Evolutionary conservation across 1,140 invertebrate genomes (phyloP).

Genomic region (Cyphomyrmex costatus): DNA sequence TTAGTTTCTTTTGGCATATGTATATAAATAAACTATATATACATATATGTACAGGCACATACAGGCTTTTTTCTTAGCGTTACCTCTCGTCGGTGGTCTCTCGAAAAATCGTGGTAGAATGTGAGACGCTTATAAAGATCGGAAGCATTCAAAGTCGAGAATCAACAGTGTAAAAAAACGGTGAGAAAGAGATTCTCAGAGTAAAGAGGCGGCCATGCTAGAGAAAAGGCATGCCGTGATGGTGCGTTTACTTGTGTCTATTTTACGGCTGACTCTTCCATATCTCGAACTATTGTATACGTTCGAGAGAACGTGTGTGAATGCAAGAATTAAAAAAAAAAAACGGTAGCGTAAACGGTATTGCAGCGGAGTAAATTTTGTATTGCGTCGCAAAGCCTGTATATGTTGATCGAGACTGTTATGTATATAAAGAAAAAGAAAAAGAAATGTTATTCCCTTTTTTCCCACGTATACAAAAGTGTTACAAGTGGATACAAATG

Average conservation of each 20-base stretch:
- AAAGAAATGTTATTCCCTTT: constrained; percentile 40
- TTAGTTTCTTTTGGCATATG: constrained; percentile 40
- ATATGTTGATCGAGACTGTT: constrained; percentile 82
- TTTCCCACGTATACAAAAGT: constrained; percentile 36
- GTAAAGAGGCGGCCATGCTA: constrained; percentile 69
- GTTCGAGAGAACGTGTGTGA: constrained; percentile 39
- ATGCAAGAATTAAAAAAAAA: constrained; percentile 30
- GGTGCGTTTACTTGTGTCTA: constrained; percentile 66
- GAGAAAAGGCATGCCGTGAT: constrained; percentile 65
- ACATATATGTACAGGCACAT: constrained; percentile 83
- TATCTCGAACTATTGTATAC: constrained; percentile 10
- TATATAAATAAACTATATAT: constrained; percentile 40
- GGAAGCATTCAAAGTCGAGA: constrained; percentile 54
- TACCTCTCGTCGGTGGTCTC: constrained; percentile 58
- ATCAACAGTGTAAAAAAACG: constrained; percentile 47
- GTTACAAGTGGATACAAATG: constrained; percentile 65
- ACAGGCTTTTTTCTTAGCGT: constrained; percentile 84
- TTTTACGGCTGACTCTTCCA: background rate
- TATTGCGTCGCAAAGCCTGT: constrained; percentile 82
- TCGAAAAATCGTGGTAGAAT: constrained; percentile 52
- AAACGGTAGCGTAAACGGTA: constrained; percentile 38
- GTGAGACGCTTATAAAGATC: constrained; percentile 52
- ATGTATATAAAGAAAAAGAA: constrained; percentile 29
- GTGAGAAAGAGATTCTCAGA: constrained; percentile 57
- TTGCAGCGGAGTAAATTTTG: constrained; percentile 19